These are phyloP conservation scores for Pseudomyrmex cubaensis DNA, from an alignment of 1,140 invertebrate genomes.

Conservation along the genomic window DNA sequence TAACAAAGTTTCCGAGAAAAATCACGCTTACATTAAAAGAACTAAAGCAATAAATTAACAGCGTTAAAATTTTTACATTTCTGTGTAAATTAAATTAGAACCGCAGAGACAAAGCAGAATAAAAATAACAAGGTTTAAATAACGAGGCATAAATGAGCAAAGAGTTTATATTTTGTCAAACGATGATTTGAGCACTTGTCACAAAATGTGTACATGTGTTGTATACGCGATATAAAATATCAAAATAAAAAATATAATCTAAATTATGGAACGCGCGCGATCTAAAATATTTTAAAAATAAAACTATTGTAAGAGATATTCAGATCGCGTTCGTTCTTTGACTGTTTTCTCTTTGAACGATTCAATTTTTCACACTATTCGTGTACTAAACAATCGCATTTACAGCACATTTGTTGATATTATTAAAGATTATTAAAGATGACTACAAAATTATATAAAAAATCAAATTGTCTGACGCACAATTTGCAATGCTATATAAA, in stretches of 20 bases:
- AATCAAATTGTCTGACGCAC: conserved; percentile 4
- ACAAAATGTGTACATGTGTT: background rate
- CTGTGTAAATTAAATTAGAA: background rate
- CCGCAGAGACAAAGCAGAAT: background rate
- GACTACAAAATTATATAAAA: background rate
- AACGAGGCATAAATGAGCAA: background rate
- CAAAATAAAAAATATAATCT: too few relatives aligned
- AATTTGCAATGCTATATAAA: background rate
- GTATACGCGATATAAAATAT: too few relatives aligned
- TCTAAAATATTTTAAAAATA: too few relatives aligned
- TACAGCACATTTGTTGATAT: background rate
- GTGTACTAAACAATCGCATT: background rate
- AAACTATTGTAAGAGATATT: background rate
- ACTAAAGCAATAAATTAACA: too few relatives aligned
- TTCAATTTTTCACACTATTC: background rate
- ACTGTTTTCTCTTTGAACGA: background rate
- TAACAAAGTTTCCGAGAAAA: too few relatives aligned
- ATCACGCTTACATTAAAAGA: too few relatives aligned
- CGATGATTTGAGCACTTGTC: conserved; percentile 20
- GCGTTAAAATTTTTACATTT: background rate
- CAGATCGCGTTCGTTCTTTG: conserved; percentile 9
- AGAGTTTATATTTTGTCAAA: conserved; percentile 32
- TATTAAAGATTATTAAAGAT: background rate
- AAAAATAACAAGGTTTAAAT: background rate
- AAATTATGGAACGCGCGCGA: too few relatives aligned